These are phyloP conservation scores for Benitochromis conjunctus DNA, from an alignment of 2,113 vertebrate species.

Conservation along the genomic window DNA sequence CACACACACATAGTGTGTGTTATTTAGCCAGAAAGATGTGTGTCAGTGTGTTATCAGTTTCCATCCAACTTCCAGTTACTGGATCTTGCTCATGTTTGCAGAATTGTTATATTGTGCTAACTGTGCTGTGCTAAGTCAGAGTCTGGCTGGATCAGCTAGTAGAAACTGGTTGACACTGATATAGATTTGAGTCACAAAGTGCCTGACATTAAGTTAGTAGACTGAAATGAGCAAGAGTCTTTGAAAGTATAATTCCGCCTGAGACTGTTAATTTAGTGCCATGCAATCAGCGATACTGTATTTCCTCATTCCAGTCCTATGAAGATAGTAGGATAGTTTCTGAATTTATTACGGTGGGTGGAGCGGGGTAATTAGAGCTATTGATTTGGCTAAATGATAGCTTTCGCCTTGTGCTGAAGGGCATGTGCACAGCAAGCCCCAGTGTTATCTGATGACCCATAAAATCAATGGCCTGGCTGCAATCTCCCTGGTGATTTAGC, in stretches of 20 bases:
- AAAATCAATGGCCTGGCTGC: slow-evolving; percentile 62
- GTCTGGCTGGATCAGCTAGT: not conserved
- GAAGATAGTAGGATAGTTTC: slow-evolving; percentile 16
- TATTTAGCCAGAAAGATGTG: not conserved
- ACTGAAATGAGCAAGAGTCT: not conserved
- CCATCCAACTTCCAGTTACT: not conserved
- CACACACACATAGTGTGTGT: not conserved
- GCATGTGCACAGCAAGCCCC: slow-evolving; percentile 62
- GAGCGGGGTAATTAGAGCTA: slow-evolving; percentile 64
- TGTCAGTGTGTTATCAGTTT: not conserved
- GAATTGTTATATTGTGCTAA: not conserved
- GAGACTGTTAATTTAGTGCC: not conserved
- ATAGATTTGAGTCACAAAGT: not conserved
- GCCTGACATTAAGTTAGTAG: not conserved
- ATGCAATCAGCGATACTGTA: not conserved
- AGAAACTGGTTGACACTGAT: not conserved
- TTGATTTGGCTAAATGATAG: slow-evolving; percentile 70
- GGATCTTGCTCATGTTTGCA: not conserved
- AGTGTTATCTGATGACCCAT: slow-evolving; percentile 66
- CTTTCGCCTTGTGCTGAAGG: slow-evolving; percentile 56
- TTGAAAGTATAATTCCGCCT: not conserved
- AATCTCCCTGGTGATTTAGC: slow-evolving; percentile 63
- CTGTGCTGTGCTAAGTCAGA: not conserved
- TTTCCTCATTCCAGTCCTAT: slow-evolving; percentile 13
- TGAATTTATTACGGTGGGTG: slow-evolving; percentile 44